Percentiles rank a stretch among this genome's conserved stretches.
Conservation (phyloP, 53 echinoderm and acorn worm species). For the Paracentrotus lividus region DNA sequence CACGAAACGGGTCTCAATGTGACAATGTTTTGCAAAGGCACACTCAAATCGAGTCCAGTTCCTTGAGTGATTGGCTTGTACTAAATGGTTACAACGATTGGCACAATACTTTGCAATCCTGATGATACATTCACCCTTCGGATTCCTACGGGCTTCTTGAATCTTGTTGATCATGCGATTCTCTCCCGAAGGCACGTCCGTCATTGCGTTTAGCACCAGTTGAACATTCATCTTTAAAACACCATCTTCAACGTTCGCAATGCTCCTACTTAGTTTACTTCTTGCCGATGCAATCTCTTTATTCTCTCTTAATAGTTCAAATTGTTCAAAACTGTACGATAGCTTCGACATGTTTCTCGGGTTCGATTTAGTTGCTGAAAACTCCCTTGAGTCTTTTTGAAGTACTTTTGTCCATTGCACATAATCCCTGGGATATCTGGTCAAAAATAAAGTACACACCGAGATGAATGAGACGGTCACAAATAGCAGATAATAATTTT, state of each 20-base stretch:
- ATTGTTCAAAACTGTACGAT: not conserved
- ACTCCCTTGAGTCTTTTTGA: not conserved
- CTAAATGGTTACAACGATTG: not conserved
- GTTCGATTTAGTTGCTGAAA: not conserved
- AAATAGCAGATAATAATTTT: not conserved
- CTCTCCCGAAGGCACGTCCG: not conserved
- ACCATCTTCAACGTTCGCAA: slow-evolving; percentile 7
- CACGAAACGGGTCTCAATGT: slow-evolving; percentile 25
- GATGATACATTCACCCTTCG: not conserved
- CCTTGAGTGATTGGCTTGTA: slow-evolving; percentile 12
- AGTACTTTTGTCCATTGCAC: not conserved
- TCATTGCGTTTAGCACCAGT: not conserved
- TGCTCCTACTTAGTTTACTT: not conserved
- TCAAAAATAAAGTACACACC: not conserved
- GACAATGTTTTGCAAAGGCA: not conserved
- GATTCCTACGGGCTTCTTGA: not conserved
- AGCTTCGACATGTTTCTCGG: not conserved
- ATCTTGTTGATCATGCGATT: slow-evolving; percentile 55
- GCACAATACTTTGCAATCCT: slow-evolving; percentile 44
- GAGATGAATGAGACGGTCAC: not conserved
- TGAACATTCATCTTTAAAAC: not conserved
- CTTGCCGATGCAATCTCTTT: not conserved
- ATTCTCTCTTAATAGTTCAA: not conserved
- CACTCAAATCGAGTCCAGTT: slow-evolving; percentile 24
- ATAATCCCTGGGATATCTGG: not conserved